Percentiles rank a stretch among this genome's conserved stretches.
Evolutionary conservation across 2,888 invertebrate genomes (phyloP).

Genomic region (Trachelus troglodyta): DNA sequence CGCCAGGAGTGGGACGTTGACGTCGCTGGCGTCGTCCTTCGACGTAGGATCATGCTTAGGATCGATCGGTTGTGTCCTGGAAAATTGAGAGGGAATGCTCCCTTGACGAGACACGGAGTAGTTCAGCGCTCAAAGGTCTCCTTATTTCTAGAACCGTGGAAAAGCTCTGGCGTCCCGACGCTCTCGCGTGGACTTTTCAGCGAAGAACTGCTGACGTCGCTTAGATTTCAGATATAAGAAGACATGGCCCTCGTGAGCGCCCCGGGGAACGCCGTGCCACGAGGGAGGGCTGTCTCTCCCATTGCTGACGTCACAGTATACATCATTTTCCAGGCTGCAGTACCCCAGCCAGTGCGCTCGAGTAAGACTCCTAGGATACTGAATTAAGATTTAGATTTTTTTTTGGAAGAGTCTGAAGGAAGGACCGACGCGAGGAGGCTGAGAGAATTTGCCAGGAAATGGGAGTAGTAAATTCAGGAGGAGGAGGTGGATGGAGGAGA

Average conservation of each 20-base stretch:
- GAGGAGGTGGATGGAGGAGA: background rate
- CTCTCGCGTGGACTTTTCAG: slow-evolving; percentile 1
- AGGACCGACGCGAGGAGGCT: background rate
- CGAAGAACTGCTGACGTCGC: slow-evolving; percentile 14
- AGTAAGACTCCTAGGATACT: background rate
- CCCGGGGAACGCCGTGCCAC: background rate
- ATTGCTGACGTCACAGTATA: slow-evolving; percentile 19
- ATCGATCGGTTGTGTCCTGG: background rate
- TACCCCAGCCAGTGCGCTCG: background rate
- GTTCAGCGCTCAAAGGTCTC: background rate
- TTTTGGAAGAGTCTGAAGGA: background rate
- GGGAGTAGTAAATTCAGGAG: background rate
- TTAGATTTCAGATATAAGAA: slow-evolving; percentile 15
- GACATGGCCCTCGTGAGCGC: slow-evolving; percentile 1
- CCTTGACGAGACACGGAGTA: background rate
- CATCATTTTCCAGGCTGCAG: slow-evolving; percentile 2
- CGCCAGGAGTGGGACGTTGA: background rate
- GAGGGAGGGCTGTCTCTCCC: slow-evolving; percentile 9
- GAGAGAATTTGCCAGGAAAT: background rate
- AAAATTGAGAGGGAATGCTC: background rate
- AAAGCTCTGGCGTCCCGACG: background rate
- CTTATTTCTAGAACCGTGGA: background rate
- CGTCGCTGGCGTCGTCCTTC: background rate
- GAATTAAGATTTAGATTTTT: slow-evolving; percentile 2
- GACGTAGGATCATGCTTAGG: background rate